Evolutionary conservation across 2,797 vertebrate genomes (phyloP), one percentile per base, ranked within the genome.

Genomic region (Thunnus albacares): DNA sequence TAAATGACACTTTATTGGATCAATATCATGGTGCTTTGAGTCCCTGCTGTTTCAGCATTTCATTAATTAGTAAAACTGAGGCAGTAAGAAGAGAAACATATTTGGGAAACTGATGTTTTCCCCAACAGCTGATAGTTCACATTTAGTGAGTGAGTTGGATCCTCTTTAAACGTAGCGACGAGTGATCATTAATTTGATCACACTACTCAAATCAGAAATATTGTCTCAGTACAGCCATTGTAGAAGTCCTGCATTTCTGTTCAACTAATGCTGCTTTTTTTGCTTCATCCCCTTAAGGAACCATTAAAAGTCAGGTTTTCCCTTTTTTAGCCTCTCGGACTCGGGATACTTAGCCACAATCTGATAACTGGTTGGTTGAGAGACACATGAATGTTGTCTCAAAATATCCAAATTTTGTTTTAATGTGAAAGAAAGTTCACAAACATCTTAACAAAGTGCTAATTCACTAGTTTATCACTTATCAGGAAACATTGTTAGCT

Each of bases 1-100:
- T n/a, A 60, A 85, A 86, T 60, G 90, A 87, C 88, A 91, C 91
- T 93, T 94, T 90, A 89, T 77, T 47, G 68, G 74, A 81, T 87
- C 51, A 26, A 43, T 73, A 45, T 58, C 56, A 62, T 69, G 90
- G 90, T 90, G 93, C 87, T 93, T 59, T 17, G 64, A 78, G 81
- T 63, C 77, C 81, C 82, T 60, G 86, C 81, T 79, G 81, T 77
- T 72, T n/a, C 47, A 79, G 79, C 63, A 15, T 75, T 75, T 62
- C 33, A 71, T 45, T 30, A 67, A 80, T 88, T 61, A 66, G 67
- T 59, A 6, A 63, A 65, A 81, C 58, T 47, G 80, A 75, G 33
- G 65, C 71, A 28, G 79, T 0, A 60, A 11, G 52, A 55, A 28
- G n/a, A 71, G 17, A 35, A 24, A 22, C 18, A 43, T 2, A 62